Base-by-base conservation (phyloP, 2,888 invertebrate genomes). In the Drosophila parthenogenetica region DNA sequence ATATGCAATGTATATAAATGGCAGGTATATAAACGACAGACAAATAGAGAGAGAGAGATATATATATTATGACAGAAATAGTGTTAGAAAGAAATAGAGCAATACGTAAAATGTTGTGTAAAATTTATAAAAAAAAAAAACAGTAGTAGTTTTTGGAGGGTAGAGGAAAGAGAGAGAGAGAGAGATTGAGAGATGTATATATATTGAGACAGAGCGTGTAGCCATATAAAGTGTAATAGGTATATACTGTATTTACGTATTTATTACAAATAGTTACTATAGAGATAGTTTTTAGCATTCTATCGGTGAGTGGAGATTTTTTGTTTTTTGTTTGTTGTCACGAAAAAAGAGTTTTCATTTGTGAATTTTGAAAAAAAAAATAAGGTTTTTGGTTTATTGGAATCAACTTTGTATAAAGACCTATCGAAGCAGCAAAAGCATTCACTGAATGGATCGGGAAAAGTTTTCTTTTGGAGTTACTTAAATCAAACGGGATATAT, bases 341-440 rank as follows among this genome's bases (percentile, higher is more conserved):
- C 54, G 54, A 55, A 55, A 55, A 54, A 43, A 35, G 35, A 35
- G 17, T 25, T 39, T 46, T 46, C 13, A 32, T 55, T 39, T 25
- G 22, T 57, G 37, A 62, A 73, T 61, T 42, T 13, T 51, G 53
- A 45, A 25, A 42, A 61, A 60, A 10, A 22, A 42, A 35, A 11
- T 4, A 4, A 22, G 5, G 22, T 22, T 35, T 11, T 53, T 32
- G 55, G 51, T 32, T 46, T 32, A 13, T 37, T 25, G 54, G 14
- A 43, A 54, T 40, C 29, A 59, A 60, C 25, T 58, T 48, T 17
- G 42, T 14, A 90, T 77, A 66, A 79, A 77, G 76, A 74, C 76
- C 79, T 78, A 75, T 79, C 79, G 77, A 87, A 89, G 82, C 80
- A 79, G 78, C 75, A 77, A 83, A 83, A 87, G 81, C 81, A 85